These are phyloP conservation scores for mouse (Mus musculus) DNA, from an alignment of 2,113 vertebrate genomes.

Conservation along the genomic window DNA sequence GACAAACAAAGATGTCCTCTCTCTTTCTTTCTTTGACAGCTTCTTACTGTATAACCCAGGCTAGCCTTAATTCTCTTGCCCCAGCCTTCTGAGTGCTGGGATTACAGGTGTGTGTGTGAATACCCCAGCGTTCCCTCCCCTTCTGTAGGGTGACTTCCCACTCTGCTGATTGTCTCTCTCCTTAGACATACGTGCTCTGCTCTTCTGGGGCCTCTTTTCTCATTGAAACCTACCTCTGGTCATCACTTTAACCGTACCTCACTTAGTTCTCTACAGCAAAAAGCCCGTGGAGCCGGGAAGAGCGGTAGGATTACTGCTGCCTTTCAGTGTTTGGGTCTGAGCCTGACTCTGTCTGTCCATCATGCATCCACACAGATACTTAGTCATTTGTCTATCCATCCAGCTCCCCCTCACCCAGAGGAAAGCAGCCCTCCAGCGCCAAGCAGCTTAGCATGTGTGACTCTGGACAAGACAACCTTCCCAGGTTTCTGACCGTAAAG, in stretches of 20 bases:
- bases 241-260: neutral
- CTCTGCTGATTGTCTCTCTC: neutral
- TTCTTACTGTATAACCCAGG: neutral
- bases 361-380: too few relatives aligned
- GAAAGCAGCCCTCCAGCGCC: neutral
- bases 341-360: neutral
- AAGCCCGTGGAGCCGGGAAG: neutral
- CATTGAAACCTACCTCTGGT: neutral
- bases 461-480: neutral
- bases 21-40: neutral
- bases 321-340: neutral
- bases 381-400: neutral
- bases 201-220: neutral
- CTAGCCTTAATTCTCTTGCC: neutral
- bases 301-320: neutral
- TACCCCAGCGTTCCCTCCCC: neutral
- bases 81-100: neutral
- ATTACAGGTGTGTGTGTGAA: neutral
- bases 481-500: constrained; percentile 1
- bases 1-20: neutral
- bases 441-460: neutral
- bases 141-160: neutral
- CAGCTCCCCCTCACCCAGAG: neutral
- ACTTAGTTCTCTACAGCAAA: neutral
- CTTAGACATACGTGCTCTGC: neutral